Conservation (phyloP, 1,140 invertebrate species). For the Neelides sp. region DNA sequence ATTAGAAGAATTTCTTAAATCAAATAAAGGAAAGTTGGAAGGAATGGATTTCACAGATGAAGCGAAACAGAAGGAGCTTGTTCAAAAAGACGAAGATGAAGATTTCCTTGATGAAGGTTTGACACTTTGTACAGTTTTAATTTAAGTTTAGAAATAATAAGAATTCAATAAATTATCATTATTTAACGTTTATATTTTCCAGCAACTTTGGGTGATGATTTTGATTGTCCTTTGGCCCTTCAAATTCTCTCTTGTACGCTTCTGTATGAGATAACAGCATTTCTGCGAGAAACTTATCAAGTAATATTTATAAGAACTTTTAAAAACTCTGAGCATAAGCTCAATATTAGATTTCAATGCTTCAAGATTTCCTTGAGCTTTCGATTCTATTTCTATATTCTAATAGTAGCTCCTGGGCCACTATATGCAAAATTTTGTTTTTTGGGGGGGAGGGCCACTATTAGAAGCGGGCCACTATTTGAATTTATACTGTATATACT, state of each 20-base stretch:
- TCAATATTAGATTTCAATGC: too few relatives aligned
- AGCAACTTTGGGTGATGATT: slow-evolving; percentile 76
- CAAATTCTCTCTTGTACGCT: slow-evolving; percentile 84
- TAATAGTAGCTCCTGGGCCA: background rate
- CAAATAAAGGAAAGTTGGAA: slow-evolving; percentile 34
- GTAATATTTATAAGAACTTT: too few relatives aligned
- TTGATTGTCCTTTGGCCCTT: slow-evolving; percentile 78
- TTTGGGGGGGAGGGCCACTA: too few relatives aligned
- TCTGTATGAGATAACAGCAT: slow-evolving; percentile 90
- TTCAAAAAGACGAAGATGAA: slow-evolving; percentile 89
- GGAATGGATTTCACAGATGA: slow-evolving; percentile 54
- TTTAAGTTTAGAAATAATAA: slow-evolving; percentile 25
- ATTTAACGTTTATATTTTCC: slow-evolving; percentile 34
- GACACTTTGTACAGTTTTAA: slow-evolving; percentile 23
- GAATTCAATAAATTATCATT: slow-evolving; percentile 6
- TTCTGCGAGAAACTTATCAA: slow-evolving; percentile 89
- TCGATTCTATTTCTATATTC: background rate
- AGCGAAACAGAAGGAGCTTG: slow-evolving; percentile 63
- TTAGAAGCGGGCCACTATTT: too few relatives aligned
- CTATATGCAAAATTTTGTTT: background rate
- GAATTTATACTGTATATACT: background rate
- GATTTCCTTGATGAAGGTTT: slow-evolving; percentile 94
- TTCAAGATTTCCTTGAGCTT: too few relatives aligned
- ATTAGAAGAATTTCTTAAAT: slow-evolving; percentile 52
- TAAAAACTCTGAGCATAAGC: too few relatives aligned